Percentiles rank a stretch among this genome's conserved stretches.
phyloP scores from a whole-genome alignment of 1,140 invertebrate species.

The Anastatus disparis region DNA sequence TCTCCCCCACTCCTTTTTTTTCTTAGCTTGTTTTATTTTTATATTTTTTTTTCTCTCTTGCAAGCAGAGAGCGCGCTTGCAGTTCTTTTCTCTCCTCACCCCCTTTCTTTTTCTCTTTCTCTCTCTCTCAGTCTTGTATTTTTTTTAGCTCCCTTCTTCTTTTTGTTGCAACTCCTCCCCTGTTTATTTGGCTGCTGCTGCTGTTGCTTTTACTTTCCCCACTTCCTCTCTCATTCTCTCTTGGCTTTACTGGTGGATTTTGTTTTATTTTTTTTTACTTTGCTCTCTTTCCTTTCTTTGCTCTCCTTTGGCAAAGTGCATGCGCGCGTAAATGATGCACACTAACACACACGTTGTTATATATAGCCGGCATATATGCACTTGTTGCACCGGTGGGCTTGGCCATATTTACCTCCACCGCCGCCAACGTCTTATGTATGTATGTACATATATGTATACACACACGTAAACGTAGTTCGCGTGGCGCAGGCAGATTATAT shows the following conservation, averaged over 20 bases:
- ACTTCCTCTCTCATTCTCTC: neutral
- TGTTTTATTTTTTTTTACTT: neutral
- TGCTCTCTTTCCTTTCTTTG: neutral
- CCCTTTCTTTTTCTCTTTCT: neutral
- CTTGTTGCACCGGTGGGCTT: slow-evolving; percentile 40
- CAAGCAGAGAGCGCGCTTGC: slow-evolving; percentile 17
- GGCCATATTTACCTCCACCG: slow-evolving; percentile 12
- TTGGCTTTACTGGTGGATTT: too few relatives aligned
- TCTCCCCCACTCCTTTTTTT: slow-evolving; percentile 26
- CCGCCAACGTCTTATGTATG: neutral
- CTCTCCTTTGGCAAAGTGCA: slow-evolving; percentile 7
- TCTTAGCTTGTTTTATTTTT: slow-evolving; percentile 36
- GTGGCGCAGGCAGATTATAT: too few relatives aligned
- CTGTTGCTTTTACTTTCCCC: slow-evolving; percentile 1
- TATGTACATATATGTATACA: neutral
- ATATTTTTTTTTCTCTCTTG: slow-evolving; percentile 42
- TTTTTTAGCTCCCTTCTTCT: neutral
- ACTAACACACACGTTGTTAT: too few relatives aligned
- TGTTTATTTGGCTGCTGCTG: slow-evolving; percentile 35
- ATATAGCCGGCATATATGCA: slow-evolving; percentile 12
- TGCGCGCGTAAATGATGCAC: slow-evolving; percentile 10
- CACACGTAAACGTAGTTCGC: neutral
- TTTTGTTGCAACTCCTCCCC: slow-evolving; percentile 35
- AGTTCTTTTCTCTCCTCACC: slow-evolving; percentile 1
- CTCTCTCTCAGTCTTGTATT: too few relatives aligned